A percentile compares a stretch with the other conserved stretches of the same genome.
Evolutionary conservation across 1,140 invertebrate genomes (phyloP).

Genomic region (Samia ricini): DNA sequence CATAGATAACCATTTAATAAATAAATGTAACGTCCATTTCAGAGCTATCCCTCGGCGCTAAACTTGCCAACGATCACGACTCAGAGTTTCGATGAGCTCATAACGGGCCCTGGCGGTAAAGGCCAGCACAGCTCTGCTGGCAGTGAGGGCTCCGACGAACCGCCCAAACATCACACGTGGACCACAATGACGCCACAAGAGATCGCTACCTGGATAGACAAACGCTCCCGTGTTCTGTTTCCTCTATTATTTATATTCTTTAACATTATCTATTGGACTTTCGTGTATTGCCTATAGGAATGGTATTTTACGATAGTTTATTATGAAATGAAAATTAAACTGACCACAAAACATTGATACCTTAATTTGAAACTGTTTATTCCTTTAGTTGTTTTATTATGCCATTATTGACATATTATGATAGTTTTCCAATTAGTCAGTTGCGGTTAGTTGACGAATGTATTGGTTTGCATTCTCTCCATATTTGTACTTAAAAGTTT

Average conservation of each 20-base stretch:
- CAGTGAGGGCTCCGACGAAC: slow-evolving; percentile 61
- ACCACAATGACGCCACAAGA: slow-evolving; percentile 92
- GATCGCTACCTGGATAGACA: slow-evolving; percentile 92
- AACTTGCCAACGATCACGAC: slow-evolving; percentile 82
- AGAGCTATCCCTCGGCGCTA: slow-evolving; percentile 82
- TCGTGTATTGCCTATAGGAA: slow-evolving; percentile 79
- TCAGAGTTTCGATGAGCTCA: slow-evolving; percentile 80
- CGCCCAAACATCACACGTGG: slow-evolving; percentile 78
- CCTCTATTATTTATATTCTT: slow-evolving; percentile 88
- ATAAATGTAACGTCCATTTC: slow-evolving; percentile 29
- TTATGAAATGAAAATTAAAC: background rate
- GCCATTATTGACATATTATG: too few species aligned
- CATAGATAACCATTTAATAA: too few species aligned
- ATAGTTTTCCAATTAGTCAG: background rate
- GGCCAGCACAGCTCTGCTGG: slow-evolving; percentile 31
- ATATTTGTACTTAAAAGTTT: too few species aligned
- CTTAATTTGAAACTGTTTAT: background rate
- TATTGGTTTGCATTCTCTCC: too few species aligned
- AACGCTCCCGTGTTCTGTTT: slow-evolving; percentile 86
- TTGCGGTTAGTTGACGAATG: too few species aligned
- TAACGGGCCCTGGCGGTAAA: slow-evolving; percentile 56
- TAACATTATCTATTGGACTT: slow-evolving; percentile 91
- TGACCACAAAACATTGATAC: background rate
- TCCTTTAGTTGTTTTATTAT: too few species aligned
- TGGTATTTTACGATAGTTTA: too few species aligned